These are phyloP conservation scores for Sebastes baramenuke DNA, from an alignment of 2,797 vertebrate species.

Conservation along the genomic window DNA sequence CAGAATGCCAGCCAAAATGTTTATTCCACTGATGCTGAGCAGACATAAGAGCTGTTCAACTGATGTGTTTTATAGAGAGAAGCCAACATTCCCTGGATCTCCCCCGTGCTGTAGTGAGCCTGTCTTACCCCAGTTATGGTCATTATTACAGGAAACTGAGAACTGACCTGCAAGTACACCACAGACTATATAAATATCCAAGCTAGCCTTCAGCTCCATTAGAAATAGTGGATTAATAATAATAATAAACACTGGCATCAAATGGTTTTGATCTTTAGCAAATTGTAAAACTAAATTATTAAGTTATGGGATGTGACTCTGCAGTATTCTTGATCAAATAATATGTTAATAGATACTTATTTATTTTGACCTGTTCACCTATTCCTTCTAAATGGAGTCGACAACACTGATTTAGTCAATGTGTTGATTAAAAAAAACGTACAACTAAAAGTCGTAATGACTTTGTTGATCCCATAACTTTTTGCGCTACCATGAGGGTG, in stretches of 20 bases:
- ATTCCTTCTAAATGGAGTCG: neutral
- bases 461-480: neutral
- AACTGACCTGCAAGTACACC: neutral
- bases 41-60: conserved; percentile 33
- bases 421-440: neutral
- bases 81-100: conserved; percentile 16
- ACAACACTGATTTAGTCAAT: neutral
- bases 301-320: neutral
- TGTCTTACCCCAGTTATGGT: conserved; percentile 24
- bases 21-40: conserved; percentile 53
- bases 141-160: neutral
- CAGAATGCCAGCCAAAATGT: conserved; percentile 40
- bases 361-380: neutral
- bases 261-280: neutral
- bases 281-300: neutral
- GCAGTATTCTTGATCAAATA: neutral
- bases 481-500: neutral
- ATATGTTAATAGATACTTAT: neutral
- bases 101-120: neutral
- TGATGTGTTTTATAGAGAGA: neutral
- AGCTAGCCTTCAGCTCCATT: neutral
- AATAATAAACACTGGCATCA: neutral
- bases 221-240: neutral
- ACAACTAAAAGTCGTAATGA: neutral
- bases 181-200: neutral